Conservation (phyloP, 2,888 invertebrate species). For the Mamestra brassicae region DNA sequence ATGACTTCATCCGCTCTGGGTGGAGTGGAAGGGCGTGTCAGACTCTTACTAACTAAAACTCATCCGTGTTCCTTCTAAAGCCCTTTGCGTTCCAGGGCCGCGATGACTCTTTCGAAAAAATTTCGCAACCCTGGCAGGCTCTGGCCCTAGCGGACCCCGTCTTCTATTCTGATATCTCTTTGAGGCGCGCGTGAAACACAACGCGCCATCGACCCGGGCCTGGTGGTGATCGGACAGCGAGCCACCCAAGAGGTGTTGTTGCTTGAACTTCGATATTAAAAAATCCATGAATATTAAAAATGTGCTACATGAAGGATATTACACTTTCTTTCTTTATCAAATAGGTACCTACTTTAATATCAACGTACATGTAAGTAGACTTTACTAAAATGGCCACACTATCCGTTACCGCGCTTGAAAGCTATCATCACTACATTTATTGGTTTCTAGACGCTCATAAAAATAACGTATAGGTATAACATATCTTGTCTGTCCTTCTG, state of each 20-base stretch:
- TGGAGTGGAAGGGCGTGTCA: too few relatives aligned
- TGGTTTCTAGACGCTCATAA: constrained; percentile 76
- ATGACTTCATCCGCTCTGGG: too few relatives aligned
- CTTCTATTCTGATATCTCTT: too few relatives aligned
- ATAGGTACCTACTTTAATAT: neutral
- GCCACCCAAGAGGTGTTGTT: neutral
- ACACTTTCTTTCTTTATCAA: neutral
- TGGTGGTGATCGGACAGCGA: too few relatives aligned
- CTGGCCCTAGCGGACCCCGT: too few relatives aligned
- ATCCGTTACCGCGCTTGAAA: constrained; percentile 55
- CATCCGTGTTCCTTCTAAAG: too few relatives aligned
- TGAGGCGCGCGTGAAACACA: too few relatives aligned
- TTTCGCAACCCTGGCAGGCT: too few relatives aligned
- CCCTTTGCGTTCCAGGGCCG: too few relatives aligned
- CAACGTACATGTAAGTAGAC: constrained; percentile 10
- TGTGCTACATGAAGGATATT: neutral
- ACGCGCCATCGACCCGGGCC: too few relatives aligned
- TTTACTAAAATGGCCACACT: constrained; percentile 37
- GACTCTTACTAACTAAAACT: too few relatives aligned
- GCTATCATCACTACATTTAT: constrained; percentile 69
- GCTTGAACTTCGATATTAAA: constrained; percentile 12
- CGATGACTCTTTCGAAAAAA: too few relatives aligned
- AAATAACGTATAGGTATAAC: constrained; percentile 77
- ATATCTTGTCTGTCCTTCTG: constrained; percentile 57
- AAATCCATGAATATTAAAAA: constrained; percentile 16